Conservation (phyloP, 2,797 vertebrate species). For the Phrynocephalus forsythii region DNA sequence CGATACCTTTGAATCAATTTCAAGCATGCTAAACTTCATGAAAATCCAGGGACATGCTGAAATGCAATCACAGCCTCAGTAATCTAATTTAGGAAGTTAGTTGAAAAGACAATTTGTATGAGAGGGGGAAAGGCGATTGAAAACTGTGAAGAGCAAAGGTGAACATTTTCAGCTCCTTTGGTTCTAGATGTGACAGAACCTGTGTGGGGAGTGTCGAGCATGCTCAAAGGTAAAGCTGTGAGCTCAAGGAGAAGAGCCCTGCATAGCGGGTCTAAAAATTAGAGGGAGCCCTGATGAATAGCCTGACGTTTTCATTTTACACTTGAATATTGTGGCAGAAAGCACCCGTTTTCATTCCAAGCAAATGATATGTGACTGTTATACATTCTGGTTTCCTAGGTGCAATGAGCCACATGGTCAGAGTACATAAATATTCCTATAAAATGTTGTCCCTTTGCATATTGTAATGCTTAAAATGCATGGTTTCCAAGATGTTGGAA, state of each 20-base stretch:
- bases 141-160: background rate
- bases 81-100: conserved; percentile 31
- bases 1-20: too few relatives aligned
- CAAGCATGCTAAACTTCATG: too few relatives aligned
- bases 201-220: too few relatives aligned
- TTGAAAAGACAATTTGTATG: conserved; percentile 4
- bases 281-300: too few relatives aligned
- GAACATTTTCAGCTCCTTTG: too few relatives aligned
- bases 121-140: conserved; percentile 15
- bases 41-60: too few relatives aligned
- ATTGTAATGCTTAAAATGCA: background rate
- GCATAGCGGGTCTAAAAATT: too few relatives aligned
- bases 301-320: too few relatives aligned
- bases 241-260: too few relatives aligned
- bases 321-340: background rate
- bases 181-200: too few relatives aligned
- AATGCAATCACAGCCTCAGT: background rate
- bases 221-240: too few relatives aligned
- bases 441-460: background rate
- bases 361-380: background rate
- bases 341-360: background rate
- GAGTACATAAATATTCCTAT: background rate
- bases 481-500: too few relatives aligned
- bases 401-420: background rate
- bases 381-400: background rate